Conservation (phyloP, 2,113 vertebrate genomes). For the Lota lota region DNA sequence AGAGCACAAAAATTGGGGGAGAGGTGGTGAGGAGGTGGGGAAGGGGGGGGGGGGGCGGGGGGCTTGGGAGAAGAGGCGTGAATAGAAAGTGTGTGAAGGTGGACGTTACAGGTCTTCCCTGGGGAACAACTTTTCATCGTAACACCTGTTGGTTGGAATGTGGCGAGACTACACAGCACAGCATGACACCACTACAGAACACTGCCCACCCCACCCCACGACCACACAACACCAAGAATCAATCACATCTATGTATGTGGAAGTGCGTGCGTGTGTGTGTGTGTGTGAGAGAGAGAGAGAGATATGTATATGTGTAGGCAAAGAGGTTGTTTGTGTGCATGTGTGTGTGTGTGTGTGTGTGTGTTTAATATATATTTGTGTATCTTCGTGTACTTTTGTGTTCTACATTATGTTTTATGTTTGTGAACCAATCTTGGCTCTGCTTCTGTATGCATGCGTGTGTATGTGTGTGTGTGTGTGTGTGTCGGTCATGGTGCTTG, state of each 20-base stretch:
- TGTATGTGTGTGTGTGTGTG: slow-evolving; percentile 4
- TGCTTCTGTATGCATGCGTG: not conserved
- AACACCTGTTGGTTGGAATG: slow-evolving; percentile 47
- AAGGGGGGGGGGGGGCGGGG: not conserved
- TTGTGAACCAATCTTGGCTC: not conserved
- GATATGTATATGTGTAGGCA: not conserved
- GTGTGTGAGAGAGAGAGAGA: not conserved
- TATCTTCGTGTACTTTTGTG: not conserved
- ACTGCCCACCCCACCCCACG: slow-evolving; percentile 27
- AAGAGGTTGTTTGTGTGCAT: not conserved
- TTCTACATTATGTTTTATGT: not conserved
- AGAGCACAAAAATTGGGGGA: not conserved
- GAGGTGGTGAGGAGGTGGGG: not conserved
- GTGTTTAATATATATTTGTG: too few species aligned
- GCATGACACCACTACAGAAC: slow-evolving; percentile 63
- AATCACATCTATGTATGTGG: slow-evolving; percentile 45
- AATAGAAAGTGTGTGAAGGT: slow-evolving; percentile 28
- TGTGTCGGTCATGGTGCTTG: not conserved
- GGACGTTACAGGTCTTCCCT: slow-evolving; percentile 21
- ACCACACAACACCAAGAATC: slow-evolving; percentile 54
- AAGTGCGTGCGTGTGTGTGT: slow-evolving; percentile 19
- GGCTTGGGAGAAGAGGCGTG: not conserved
- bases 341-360: not conserved
- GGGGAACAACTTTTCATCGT: slow-evolving; percentile 38
- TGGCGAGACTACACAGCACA: slow-evolving; percentile 61